A percentile compares a stretch with the other conserved stretches of the same genome.
Evolutionary conservation across 2,797 vertebrate species (phyloP).

Genomic region (Gymnothorax reevesii): DNA sequence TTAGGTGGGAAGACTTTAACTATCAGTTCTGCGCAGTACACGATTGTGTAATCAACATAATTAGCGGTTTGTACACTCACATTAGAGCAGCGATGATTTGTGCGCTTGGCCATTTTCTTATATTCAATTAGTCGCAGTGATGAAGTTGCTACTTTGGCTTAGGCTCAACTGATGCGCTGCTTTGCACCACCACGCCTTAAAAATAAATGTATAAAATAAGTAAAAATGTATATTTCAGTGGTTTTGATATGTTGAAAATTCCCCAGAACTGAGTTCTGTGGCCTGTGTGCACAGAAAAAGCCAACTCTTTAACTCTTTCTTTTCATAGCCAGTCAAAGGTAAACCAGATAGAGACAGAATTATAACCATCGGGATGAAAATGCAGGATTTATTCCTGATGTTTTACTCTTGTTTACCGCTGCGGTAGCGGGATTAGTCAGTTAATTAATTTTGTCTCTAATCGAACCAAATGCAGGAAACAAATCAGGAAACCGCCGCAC

Average conservation of each 20-base stretch:
- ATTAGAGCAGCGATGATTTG: background rate
- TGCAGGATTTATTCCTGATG: background rate
- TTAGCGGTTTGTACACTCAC: background rate
- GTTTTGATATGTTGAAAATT: background rate
- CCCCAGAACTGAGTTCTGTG: background rate
- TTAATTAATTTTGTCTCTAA: background rate
- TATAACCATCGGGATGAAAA: background rate
- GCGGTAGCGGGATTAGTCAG: background rate
- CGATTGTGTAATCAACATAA: background rate
- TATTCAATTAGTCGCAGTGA: background rate
- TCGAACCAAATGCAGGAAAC: constrained; percentile 75
- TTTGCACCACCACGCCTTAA: background rate
- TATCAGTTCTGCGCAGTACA: background rate
- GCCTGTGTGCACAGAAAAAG: background rate
- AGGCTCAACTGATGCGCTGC: background rate
- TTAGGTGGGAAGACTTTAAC: background rate
- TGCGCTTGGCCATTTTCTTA: background rate
- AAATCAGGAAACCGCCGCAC: constrained; percentile 89
- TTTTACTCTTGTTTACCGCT: background rate
- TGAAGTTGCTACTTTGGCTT: background rate
- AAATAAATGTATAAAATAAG: background rate
- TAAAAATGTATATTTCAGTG: background rate
- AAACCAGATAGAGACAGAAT: background rate
- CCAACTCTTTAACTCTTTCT: background rate
- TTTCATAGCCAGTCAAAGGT: background rate